phyloP scores from a whole-genome alignment of 2,113 vertebrate species.

The Oncorhynchus masou region DNA sequence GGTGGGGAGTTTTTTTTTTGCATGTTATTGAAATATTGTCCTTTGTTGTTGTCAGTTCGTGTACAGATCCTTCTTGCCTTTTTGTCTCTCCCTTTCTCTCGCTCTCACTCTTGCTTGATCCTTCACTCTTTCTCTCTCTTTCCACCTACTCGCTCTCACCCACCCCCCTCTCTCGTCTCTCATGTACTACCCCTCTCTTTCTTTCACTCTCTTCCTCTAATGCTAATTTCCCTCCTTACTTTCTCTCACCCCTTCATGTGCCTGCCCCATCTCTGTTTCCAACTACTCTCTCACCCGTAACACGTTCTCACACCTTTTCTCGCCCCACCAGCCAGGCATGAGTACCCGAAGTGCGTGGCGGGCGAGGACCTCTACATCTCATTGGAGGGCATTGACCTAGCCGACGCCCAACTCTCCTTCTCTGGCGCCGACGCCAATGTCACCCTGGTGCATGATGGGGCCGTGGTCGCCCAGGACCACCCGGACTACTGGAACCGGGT shows the following conservation, averaged over 20 bases:
- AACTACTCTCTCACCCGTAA: neutral
- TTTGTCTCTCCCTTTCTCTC: neutral
- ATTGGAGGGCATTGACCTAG: slow-evolving; percentile 43
- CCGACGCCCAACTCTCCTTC: slow-evolving; percentile 34
- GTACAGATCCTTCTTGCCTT: neutral
- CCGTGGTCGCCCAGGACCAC: slow-evolving; percentile 23
- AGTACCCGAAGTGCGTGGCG: slow-evolving; percentile 29
- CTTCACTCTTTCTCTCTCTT: neutral
- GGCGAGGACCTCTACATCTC: slow-evolving; percentile 53
- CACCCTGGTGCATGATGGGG: slow-evolving; percentile 56
- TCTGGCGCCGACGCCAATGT: slow-evolving; percentile 18
- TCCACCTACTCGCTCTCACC: neutral
- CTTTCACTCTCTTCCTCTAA: no score
- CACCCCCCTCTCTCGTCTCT: neutral
- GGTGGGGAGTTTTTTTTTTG: no score
- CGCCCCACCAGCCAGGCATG: slow-evolving; percentile 33
- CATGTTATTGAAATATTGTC: neutral
- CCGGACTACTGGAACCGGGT: slow-evolving; percentile 47
- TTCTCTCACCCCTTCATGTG: no score
- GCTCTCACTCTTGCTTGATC: neutral
- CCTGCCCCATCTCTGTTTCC: no score
- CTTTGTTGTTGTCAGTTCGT: neutral
- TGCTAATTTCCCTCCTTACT: no score
- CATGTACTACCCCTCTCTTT: neutral
- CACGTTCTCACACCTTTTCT: neutral